Percentiles rank a stretch among this genome's conserved stretches.
Conservation (phyloP, 2,797 vertebrate genomes). For the Uromys caudimaculatus region DNA sequence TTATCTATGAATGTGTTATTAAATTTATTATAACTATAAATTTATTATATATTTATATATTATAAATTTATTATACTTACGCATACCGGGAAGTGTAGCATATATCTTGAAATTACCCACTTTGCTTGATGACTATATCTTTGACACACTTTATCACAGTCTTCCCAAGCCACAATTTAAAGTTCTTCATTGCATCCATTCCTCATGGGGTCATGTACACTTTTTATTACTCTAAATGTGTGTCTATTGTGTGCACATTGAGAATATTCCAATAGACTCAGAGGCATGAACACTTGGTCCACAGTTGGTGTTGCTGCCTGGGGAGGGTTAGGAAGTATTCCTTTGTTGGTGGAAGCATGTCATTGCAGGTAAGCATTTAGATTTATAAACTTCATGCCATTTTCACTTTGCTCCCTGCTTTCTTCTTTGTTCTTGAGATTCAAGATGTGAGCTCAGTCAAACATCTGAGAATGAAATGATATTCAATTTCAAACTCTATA, state of each 20-base stretch:
- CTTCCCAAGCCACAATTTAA: background rate
- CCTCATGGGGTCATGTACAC: background rate
- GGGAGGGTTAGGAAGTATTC: background rate
- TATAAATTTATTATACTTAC: background rate
- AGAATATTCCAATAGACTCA: background rate
- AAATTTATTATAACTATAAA: background rate
- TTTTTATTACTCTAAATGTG: background rate
- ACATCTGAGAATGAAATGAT: background rate
- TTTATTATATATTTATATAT: no score
- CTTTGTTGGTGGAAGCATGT: background rate
- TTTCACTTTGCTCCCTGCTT: background rate
- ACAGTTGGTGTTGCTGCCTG: background rate
- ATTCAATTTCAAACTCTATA: background rate
- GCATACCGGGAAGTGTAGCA: no score
- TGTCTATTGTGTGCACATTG: background rate
- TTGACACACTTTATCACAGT: background rate
- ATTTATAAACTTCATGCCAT: background rate
- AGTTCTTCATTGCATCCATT: background rate
- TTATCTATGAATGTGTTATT: background rate
- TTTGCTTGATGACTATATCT: no score
- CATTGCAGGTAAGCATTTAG: background rate
- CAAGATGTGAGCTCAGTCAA: background rate
- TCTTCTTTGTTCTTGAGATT: background rate
- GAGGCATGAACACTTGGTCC: background rate
- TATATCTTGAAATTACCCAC: background rate